phyloP scores from a whole-genome alignment of 2,888 invertebrate genomes.

The Dastarcus helophoroides region DNA sequence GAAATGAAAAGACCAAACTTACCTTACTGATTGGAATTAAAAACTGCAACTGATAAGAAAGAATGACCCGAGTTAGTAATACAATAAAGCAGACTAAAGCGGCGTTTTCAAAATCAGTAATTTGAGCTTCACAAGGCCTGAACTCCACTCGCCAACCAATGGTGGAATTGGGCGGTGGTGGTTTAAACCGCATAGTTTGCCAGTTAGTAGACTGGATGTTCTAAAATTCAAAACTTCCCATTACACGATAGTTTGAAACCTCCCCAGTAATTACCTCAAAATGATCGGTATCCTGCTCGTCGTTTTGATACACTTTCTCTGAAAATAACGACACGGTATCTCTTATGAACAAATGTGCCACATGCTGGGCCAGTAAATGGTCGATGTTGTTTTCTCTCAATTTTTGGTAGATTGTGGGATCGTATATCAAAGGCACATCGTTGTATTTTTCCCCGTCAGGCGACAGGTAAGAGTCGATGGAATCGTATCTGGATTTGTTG shows the following conservation, averaged over 20 bases:
- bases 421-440: slow-evolving; percentile 83
- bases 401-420: slow-evolving; percentile 69
- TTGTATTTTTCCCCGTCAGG: slow-evolving; percentile 84
- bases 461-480: slow-evolving; percentile 93
- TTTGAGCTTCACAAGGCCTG: slow-evolving; percentile 94
- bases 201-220: slow-evolving; percentile 99
- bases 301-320: slow-evolving; percentile 91
- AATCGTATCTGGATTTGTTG: slow-evolving; percentile 92
- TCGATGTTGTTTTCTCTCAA: slow-evolving; percentile 84
- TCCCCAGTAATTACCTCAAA: slow-evolving; percentile 69
- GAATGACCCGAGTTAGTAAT: slow-evolving; percentile 87
- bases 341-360: slow-evolving; percentile 96
- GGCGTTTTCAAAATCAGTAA: slow-evolving; percentile 99
- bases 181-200: slow-evolving; percentile 99
- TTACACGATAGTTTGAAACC: background rate
- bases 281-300: slow-evolving; percentile 89
- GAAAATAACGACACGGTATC: slow-evolving; percentile 92
- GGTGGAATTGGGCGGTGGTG: slow-evolving; percentile 87
- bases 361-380: slow-evolving; percentile 83
- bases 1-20: slow-evolving; percentile 9
- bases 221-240: slow-evolving; percentile 37
- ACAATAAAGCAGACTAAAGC: slow-evolving; percentile 98
- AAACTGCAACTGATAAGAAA: slow-evolving; percentile 92
- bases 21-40: slow-evolving; percentile 92
- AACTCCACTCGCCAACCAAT: slow-evolving; percentile 99